Evolutionary conservation across 2,797 vertebrate species (phyloP), one percentile per base, ranked within the genome.

Genomic region (Microchirus variegatus): DNA sequence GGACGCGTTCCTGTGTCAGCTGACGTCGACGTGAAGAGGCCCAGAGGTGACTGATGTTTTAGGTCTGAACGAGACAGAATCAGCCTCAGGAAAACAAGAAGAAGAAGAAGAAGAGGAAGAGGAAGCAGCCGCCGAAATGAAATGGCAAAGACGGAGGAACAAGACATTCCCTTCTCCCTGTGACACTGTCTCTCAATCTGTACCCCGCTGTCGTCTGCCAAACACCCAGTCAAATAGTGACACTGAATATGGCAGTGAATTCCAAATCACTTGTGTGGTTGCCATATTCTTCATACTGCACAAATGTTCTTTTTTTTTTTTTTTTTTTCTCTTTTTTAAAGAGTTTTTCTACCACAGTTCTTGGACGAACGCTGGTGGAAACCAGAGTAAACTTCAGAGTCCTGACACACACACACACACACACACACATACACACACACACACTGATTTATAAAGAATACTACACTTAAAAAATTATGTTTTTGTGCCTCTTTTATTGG

Each of bases 171-270:
- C 78, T 82, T 83, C 85, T 81, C 80, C 69, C 80, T 38, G 80
- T 89, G 86, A 90, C 86, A 88, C 82, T 72, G 86, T 89, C 82
- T 88, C 87, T 87, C 86, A 89, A 90, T 90, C 87, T 90, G 89
- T 81, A 84, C 85, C 85, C 83, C 73, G 75, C 64, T 81, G 53
- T 40, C 70, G 80, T 59, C 85, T 89, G 87, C 89, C 89, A 90
- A 90, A 80, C 83, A 75, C 86, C 49, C 73, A 91, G 88, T 89
- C 87, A 90, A 89, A 88, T 82, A 87, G 81, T 87, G 85, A 87
- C 87, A 82, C 86, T 81, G 87, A 89, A 89, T 88, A 88, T 86
- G 83, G 84, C 86, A 77, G 66, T 77, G 78, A 83, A 87, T 89
- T 88, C 75, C 72, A 83, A 89, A 89, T 90, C 78, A 81, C 75